Base-by-base conservation (phyloP, 2,113 vertebrate genomes). In the Poeciliopsis turrubarensis region DNA sequence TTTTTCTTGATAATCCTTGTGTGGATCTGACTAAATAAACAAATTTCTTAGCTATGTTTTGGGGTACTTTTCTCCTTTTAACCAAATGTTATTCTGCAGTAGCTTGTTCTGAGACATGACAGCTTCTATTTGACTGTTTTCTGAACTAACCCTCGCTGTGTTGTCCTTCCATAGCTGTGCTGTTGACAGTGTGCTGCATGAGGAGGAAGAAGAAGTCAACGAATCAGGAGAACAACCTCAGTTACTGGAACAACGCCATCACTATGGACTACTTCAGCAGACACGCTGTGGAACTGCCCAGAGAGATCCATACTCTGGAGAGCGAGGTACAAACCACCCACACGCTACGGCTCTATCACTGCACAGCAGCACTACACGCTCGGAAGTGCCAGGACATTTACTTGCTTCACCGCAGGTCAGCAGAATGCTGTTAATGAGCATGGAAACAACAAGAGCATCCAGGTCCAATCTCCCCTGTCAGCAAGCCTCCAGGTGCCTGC, bases 241-340 rank as follows among this genome's bases (percentile, higher is more conserved):
- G 98, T 94, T 99, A 99, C 87, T 99, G 98, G 98, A 99, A 99
- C 94, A 98, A 99, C 8, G 95, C 97, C 87, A 99, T 99, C 92
- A 99, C 98, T 86, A 98, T 99, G 98, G 98, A 99, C 93, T 99
- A 99, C 94, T 99, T 99, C 94, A 99, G 95, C 94, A 94, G 95
- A 62, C 97, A 98, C 9, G 98, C 98, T 0, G 98, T 99, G 73
- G 97, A 98, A 92, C 89, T 99, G 51, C 97, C 98, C 0, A 94
- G 97, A 85, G 97, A 99, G 93, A 99, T 99, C 84, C 96, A 97
- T 89, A 96, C 97, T 60, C 94, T 99, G 83, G 97, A 98, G 90
- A 97, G 96, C 47, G 98, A 99, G 97, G 98, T 99, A 96, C 78
- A 73, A 70, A 63, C 79, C 7, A 31, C 71, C 65, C 65, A 61